phyloP scores from a whole-genome alignment of 1,140 invertebrate genomes.

The Aricia agestis region DNA sequence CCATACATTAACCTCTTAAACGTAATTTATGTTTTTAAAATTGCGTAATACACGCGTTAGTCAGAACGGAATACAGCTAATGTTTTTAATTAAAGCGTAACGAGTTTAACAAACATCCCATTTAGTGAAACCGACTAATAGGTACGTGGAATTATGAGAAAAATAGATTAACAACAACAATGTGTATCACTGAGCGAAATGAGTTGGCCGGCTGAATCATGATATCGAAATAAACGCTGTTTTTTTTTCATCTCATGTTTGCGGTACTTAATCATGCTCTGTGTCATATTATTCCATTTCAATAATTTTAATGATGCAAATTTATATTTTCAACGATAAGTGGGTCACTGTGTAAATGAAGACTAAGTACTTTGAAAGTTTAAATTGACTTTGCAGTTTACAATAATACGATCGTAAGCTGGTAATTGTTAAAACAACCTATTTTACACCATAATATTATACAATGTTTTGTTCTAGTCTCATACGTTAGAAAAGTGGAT shows the following conservation, averaged over 20 bases:
- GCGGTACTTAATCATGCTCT: conserved; percentile 45
- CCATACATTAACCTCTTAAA: too few relatives aligned
- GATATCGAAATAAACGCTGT: conserved; percentile 59
- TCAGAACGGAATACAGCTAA: background rate
- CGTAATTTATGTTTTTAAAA: too few relatives aligned
- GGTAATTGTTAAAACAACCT: too few relatives aligned
- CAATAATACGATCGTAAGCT: too few relatives aligned
- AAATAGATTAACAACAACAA: conserved; percentile 32
- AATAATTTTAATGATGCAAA: conserved; percentile 22
- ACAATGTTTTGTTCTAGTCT: too few relatives aligned
- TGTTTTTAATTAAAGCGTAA: background rate
- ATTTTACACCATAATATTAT: too few relatives aligned
- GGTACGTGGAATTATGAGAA: background rate
- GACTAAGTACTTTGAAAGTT: too few relatives aligned
- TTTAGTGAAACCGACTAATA: background rate
- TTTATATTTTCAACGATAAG: too few relatives aligned
- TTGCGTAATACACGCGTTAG: too few relatives aligned
- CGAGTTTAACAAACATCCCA: conserved; percentile 4
- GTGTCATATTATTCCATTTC: conserved; percentile 20
- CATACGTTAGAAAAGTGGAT: too few relatives aligned
- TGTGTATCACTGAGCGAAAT: conserved; percentile 33
- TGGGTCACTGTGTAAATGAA: too few relatives aligned
- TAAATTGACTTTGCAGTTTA: too few relatives aligned
- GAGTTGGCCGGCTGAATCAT: conserved; percentile 53
- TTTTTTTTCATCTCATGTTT: conserved; percentile 41